Percentiles rank a stretch among this genome's conserved stretches.
phyloP scores from a whole-genome alignment of 2,797 vertebrate genomes.

The Craterocephalus amniculus region DNA sequence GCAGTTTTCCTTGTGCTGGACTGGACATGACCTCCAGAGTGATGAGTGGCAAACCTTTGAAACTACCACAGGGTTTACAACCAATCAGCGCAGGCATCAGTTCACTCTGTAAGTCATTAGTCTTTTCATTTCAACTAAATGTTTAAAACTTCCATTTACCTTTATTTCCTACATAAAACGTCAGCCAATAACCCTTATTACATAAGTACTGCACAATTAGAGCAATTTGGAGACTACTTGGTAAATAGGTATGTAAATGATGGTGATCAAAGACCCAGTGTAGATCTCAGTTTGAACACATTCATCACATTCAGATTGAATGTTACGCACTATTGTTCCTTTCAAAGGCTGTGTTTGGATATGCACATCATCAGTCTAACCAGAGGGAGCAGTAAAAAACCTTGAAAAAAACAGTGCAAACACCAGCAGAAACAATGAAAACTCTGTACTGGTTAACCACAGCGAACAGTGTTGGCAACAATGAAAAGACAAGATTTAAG shows the following conservation, averaged over 20 bases:
- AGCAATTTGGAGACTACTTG: conserved; percentile 70
- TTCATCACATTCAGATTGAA: conserved; percentile 60
- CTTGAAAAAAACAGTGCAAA: conserved; percentile 54
- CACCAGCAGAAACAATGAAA: conserved; percentile 71
- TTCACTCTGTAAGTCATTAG: conserved; percentile 42
- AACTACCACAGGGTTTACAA: conserved; percentile 43
- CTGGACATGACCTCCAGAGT: conserved; percentile 46
- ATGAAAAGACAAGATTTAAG: conserved; percentile 62
- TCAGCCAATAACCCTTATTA: conserved; percentile 68
- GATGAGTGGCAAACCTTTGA: conserved; percentile 49
- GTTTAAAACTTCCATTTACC: conserved; percentile 70
- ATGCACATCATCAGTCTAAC: conserved; percentile 66
- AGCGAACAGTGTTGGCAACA: conserved; percentile 61
- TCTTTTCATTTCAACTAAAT: conserved; percentile 72
- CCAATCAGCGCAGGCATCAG: conserved; percentile 53
- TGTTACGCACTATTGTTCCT: conserved; percentile 46
- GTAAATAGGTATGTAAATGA: conserved; percentile 68
- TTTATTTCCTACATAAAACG: conserved; percentile 51
- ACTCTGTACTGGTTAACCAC: conserved; percentile 63
- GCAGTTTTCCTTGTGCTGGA: conserved; percentile 58
- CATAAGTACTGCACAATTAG: conserved; percentile 67
- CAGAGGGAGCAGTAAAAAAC: conserved; percentile 48
- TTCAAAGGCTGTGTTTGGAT: conserved; percentile 45
- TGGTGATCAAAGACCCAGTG: conserved; percentile 54
- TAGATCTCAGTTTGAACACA: conserved; percentile 68